Conservation (phyloP, 2,113 vertebrate species). For the Cololabis saira region DNA sequence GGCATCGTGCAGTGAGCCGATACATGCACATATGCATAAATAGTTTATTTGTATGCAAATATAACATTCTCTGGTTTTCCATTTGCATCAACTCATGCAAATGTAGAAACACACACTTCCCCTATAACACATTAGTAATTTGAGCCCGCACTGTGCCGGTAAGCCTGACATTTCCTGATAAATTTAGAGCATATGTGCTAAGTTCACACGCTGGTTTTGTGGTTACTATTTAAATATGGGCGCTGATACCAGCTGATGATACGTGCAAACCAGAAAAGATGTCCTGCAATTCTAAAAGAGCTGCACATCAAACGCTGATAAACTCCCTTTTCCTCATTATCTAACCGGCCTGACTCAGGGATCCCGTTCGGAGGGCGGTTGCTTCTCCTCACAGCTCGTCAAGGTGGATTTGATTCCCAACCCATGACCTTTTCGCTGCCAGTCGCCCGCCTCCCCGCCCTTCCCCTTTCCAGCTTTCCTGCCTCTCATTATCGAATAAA, state of each 20-base stretch:
- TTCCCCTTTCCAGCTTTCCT: not conserved
- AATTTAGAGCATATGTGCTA: constrained; percentile 32
- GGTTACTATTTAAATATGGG: constrained; percentile 30
- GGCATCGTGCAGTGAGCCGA: not conserved
- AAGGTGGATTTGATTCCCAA: not conserved
- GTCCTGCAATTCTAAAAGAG: not conserved
- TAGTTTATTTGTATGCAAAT: constrained; percentile 1
- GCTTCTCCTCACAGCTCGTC: not conserved
- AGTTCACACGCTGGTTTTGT: constrained; percentile 35
- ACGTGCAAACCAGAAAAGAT: not conserved
- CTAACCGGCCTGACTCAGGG: constrained; percentile 35
- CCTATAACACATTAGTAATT: constrained; percentile 50
- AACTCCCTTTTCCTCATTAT: not conserved
- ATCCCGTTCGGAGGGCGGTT: not conserved
- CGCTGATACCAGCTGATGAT: constrained; percentile 15
- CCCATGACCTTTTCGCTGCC: not conserved
- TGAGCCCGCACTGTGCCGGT: constrained; percentile 69
- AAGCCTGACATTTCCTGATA: constrained; percentile 67
- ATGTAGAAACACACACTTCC: constrained; percentile 37
- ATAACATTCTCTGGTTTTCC: not conserved
- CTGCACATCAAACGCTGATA: not conserved
- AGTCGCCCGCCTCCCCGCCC: not conserved
- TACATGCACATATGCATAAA: not conserved
- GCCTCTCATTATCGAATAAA: not conserved
- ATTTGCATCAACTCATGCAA: constrained; percentile 22